Evolutionary conservation across 2,888 invertebrate genomes (phyloP), one percentile per base, ranked within the genome.

Genomic region (Eustalomyia histrio): DNA sequence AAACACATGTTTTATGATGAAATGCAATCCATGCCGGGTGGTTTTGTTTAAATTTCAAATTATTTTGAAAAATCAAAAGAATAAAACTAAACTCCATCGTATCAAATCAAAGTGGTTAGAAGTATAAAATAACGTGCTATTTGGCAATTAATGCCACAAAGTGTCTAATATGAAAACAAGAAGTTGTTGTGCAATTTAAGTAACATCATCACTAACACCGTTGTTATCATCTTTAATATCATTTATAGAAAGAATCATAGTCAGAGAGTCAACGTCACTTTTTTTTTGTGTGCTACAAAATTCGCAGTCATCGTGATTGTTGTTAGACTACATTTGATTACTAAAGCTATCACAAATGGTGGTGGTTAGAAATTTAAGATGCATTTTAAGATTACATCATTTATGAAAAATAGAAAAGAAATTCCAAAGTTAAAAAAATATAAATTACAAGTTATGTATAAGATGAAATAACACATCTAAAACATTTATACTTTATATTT

Each of bases 131-230:
- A 81, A 76, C 65, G 69, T 78, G 79, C 73, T 76, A 69, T 69
- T 82, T 79, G 72, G 76, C 79, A 76, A 79, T 79, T 76, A 79
- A 73, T 82, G 76, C 82, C 79, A 79, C 63, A 69, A 76, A 65
- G 68, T 76, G 72, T 76, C 78, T 81, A 67, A 68, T 73, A 69
- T 68, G 72, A 64, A 73, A 73, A 79, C 67, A 67, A 73, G 58
- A 64, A 64, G 12, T 61, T 71, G 58, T 61, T 71, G 43, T 53
- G 43, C 67, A 67, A 57, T 67, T 67, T 67, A 47, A 43, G 55
- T 43, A 67, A 67, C 67, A 67, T 67, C 67, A 67, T 67, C 64
- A 64, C 50, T 21, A 39, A 17, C 50, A 14, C 58, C 35, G 12
- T 47, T 24, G n/a, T 39, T n/a, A 47, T 21, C 16, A 35, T 8